A percentile compares a stretch with the other conserved stretches of the same genome.
These are phyloP conservation scores for Eucriotettix oculatus DNA, from an alignment of 2,888 invertebrate genomes.

Conservation along the genomic window DNA sequence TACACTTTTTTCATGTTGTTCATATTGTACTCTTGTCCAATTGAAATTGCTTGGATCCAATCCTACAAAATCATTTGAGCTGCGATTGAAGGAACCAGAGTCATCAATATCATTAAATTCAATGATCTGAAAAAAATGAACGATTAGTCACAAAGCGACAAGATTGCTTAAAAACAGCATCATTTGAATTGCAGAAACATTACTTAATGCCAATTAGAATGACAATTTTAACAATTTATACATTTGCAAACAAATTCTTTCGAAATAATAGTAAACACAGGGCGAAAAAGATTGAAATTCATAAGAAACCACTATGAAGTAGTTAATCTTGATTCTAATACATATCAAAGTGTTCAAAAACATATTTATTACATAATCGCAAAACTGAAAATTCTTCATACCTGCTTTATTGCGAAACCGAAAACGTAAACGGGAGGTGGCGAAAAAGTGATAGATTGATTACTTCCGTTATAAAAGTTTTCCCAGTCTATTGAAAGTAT, in stretches of 20 bases:
- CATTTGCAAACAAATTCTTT: too few species aligned
- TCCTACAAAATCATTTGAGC: constrained; percentile 20
- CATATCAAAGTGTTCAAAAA: not conserved
- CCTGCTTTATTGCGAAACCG: constrained; percentile 42
- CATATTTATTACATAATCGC: not conserved
- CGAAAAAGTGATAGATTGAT: constrained; percentile 25
- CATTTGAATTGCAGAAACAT: too few species aligned
- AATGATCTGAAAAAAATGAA: constrained; percentile 30
- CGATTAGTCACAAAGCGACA: too few species aligned
- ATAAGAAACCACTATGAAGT: not conserved
- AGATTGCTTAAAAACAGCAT: too few species aligned
- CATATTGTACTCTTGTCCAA: constrained; percentile 24
- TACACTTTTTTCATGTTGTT: constrained; percentile 25
- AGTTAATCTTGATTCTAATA: not conserved
- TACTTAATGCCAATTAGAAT: too few species aligned
- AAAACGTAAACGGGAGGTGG: constrained; percentile 36
- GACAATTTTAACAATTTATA: too few species aligned
- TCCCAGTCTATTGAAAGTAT: constrained; percentile 35
- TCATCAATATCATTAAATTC: constrained; percentile 42
- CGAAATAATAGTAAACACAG: not conserved
- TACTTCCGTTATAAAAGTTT: constrained; percentile 18
- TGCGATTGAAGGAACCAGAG: constrained; percentile 24
- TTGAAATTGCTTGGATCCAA: constrained; percentile 22
- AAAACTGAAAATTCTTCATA: constrained; percentile 18
- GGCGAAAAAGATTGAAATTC: not conserved